Evolutionary conservation across 2,888 invertebrate genomes (phyloP), one percentile per base, ranked within the genome.

Genomic region (Trichogramma dendrolimi): DNA sequence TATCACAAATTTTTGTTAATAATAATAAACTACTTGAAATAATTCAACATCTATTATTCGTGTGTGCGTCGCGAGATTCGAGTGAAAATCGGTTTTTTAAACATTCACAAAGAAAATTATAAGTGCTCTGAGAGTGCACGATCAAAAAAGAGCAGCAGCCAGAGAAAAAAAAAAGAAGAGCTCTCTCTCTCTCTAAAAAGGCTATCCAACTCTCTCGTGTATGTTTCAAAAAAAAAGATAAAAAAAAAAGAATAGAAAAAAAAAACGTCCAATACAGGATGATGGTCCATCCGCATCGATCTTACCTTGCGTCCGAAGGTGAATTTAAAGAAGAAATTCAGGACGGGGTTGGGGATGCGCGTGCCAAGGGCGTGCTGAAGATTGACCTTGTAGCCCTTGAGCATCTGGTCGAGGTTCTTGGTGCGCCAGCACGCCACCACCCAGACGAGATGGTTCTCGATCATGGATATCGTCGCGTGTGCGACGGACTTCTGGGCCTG

Each of bases 371-470:
- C 91, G 77, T 88, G 92, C 79, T 94, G 94, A 72, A 94, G 84
- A 79, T 94, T 94, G 71, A 94, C 86, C 83, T 94, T 93, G 84
- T 93, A 94, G 46, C 93, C 93, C 82, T 92, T 92, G 78, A 94
- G 84, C 69, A 92, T 88, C 60, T 71, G 69, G 72, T 93, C 92
- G n/a, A 94, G 90, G 78, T 90, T 91, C 84, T 94, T 94, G 75
- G 91, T 89, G 74, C 94, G 89, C 94, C 94, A 95, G 86, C 91
- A 93, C 79, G 89, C 85, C 64, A 92, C 86, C 71, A 94, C 92
- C 95, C 94, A 95, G 61, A 90, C 87, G 49, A 96, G 86, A 79
- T 96, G 94, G 78, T 96, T 94, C 81, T 96, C 95, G 72, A 95
- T 87, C 94, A 96, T 94, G 67, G 92, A 92, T 76, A 92, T 90